Evolutionary conservation across 2,888 invertebrate species (phyloP), one percentile per base, ranked within the genome.

Genomic region (Cremastinae sp.): DNA sequence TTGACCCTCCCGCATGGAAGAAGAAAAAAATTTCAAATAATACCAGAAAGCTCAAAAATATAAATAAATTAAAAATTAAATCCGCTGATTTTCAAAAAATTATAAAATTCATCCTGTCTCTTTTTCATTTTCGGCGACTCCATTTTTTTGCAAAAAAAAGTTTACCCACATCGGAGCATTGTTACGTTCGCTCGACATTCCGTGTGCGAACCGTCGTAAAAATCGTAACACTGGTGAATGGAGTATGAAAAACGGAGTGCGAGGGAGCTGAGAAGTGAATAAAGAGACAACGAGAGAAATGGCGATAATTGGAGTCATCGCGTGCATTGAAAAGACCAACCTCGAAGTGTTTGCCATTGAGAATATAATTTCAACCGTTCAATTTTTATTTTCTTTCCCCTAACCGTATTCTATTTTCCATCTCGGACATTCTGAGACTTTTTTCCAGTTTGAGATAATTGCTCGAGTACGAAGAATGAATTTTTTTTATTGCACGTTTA

Each of bases 1-100:
- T 85, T 85, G 84, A 68, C 74, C 77, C 77, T 77, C 69, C 65
- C 77, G 74, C 47, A 66, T 65, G 45, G 55, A 62, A 74, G 65
- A 59, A 56, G 22, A 53, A 53, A 45, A 70, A 59, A 9, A 28
- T 28, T 28, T 5, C 28, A 47, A 20, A 10, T 22, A 39, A 39
- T 28, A 59, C 9, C 12, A 16, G 14, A 28, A 39, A 51, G 51
- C 22, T 43, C 8, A 12, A 51, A 59, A 41, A 61, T 18, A 56
- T 14, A 35, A 20, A 45, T 8, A 7, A 20, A 10, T 22, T 14
- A n/a, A 43, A 14, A 16, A 28, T 1, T 14, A 9, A 43, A 61
- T 8, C 22, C 14, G 12, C 18, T n/a, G 9, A n/a, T 41, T 9
- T 41, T 12, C 4, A 41, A 41, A 28, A 28, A 28, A 28, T 28